A percentile compares a stretch with the other conserved stretches of the same genome.
Evolutionary conservation across 2,888 invertebrate species (phyloP).

Genomic region (Sialis fuliginosa): DNA sequence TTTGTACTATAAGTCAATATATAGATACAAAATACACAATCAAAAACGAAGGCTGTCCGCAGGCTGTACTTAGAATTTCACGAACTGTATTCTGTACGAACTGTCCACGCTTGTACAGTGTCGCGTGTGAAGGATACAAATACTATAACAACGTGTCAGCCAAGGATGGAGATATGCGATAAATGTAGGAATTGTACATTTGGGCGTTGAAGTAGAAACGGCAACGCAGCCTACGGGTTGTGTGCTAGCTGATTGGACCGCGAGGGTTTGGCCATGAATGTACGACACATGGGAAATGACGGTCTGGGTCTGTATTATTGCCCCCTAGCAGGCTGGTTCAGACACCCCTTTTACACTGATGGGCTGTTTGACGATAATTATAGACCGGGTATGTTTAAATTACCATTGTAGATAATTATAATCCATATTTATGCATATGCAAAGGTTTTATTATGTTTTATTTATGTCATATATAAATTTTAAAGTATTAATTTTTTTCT

Average conservation of each 20-base stretch:
- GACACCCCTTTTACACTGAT: too few species aligned
- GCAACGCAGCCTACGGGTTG: slow-evolving; percentile 10
- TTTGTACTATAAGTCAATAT: neutral
- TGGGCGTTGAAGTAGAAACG: slow-evolving; percentile 8
- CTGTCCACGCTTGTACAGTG: neutral
- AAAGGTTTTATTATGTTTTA: too few species aligned
- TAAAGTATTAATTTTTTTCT: too few species aligned
- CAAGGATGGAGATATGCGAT: too few species aligned
- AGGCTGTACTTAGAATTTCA: neutral
- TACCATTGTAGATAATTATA: too few species aligned
- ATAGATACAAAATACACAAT: neutral
- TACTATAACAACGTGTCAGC: neutral
- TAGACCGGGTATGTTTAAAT: too few species aligned
- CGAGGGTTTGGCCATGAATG: slow-evolving; percentile 10
- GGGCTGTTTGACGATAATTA: too few species aligned
- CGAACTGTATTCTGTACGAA: neutral
- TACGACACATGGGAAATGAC: too few species aligned
- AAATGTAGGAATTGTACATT: slow-evolving; percentile 3
- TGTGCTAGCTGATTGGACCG: slow-evolving; percentile 11
- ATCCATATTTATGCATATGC: too few species aligned
- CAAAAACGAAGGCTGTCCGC: slow-evolving; percentile 5
- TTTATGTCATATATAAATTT: too few species aligned
- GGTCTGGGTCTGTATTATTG: too few species aligned
- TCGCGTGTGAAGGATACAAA: neutral
- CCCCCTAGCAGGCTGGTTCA: too few species aligned